Evolutionary conservation across 2,113 vertebrate genomes (phyloP).

Genomic region (Passer montanus): DNA sequence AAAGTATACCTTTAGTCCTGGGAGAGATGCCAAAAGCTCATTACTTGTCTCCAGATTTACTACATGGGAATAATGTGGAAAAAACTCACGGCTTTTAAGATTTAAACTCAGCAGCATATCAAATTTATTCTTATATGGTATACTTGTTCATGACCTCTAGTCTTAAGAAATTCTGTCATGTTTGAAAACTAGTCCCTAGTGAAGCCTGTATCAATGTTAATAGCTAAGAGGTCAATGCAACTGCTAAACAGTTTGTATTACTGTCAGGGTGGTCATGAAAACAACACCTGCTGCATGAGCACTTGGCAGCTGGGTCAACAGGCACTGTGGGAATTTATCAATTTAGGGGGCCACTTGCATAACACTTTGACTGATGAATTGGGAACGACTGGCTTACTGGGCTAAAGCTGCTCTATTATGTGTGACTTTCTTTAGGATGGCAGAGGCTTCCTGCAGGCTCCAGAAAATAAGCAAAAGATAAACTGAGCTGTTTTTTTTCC

Average conservation of each 20-base stretch:
- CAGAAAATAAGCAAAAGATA: constrained; percentile 64
- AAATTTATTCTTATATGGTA: constrained; percentile 82
- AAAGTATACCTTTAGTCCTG: constrained; percentile 58
- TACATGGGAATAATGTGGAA: constrained; percentile 68
- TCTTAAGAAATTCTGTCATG: constrained; percentile 81
- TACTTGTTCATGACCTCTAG: constrained; percentile 80
- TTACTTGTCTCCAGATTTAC: constrained; percentile 67
- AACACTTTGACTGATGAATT: constrained; percentile 83
- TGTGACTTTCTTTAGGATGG: constrained; percentile 74
- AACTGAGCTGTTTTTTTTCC: constrained; percentile 60
- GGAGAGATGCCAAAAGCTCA: constrained; percentile 59
- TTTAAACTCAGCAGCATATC: constrained; percentile 74
- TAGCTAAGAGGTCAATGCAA: constrained; percentile 94
- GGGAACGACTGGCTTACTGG: constrained; percentile 79
- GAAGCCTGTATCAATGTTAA: constrained; percentile 85
- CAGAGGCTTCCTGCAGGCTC: constrained; percentile 60
- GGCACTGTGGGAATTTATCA: constrained; percentile 98
- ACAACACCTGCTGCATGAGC: constrained; percentile 96
- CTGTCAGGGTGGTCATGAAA: constrained; percentile 99
- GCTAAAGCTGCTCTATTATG: constrained; percentile 79
- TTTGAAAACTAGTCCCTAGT: constrained; percentile 83
- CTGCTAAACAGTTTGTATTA: constrained; percentile 98
- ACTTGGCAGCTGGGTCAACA: constrained; percentile 99
- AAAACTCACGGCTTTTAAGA: constrained; percentile 65
- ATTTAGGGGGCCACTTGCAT: constrained; percentile 87